Conservation (phyloP, 2,113 vertebrate species). For the Monopterus albus region DNA sequence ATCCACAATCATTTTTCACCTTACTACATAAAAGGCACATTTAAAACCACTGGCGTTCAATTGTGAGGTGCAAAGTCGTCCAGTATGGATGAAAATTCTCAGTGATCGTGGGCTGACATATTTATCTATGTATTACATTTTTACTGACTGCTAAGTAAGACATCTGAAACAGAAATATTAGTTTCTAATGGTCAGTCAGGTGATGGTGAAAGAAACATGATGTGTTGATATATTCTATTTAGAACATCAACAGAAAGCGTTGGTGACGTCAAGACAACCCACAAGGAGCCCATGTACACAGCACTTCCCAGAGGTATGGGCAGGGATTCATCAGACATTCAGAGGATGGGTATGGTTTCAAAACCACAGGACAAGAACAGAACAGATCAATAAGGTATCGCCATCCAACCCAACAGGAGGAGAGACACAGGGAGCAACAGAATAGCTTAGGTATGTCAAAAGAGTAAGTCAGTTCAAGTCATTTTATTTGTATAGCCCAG, state of each 20-base stretch:
- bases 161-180: neutral
- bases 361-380: slow-evolving; percentile 63
- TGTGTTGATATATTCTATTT: slow-evolving; percentile 33
- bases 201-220: slow-evolving; percentile 11
- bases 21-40: neutral
- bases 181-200: neutral
- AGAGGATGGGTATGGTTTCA: slow-evolving; percentile 49
- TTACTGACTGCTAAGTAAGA: neutral
- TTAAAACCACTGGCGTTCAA: neutral
- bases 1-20: neutral
- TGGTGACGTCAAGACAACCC: slow-evolving; percentile 30
- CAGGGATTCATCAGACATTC: slow-evolving; percentile 54
- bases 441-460: slow-evolving; percentile 35
- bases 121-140: neutral
- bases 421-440: slow-evolving; percentile 9
- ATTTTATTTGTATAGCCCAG: too few species aligned
- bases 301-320: slow-evolving; percentile 6
- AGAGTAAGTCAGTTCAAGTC: too few species aligned
- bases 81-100: neutral
- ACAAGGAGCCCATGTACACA: slow-evolving; percentile 5
- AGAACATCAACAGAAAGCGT: slow-evolving; percentile 1
- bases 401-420: slow-evolving; percentile 40
- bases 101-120: neutral
- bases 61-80: neutral
- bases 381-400: slow-evolving; percentile 58